Evolutionary conservation across 2,113 vertebrate species (phyloP).

Genomic region (Catharus bicknelli): DNA sequence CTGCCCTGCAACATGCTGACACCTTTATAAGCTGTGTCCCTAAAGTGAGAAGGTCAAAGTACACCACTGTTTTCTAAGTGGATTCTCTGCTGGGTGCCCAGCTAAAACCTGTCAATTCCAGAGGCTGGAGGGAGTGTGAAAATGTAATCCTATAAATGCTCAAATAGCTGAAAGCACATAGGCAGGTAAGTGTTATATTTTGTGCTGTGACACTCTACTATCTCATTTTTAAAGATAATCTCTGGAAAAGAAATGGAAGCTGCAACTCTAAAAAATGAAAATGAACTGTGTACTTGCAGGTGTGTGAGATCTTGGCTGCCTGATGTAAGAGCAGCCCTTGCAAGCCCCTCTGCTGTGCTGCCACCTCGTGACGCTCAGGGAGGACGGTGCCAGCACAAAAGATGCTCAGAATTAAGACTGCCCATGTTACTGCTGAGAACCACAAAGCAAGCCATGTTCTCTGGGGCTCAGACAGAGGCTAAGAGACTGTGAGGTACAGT

Average conservation of each 20-base stretch:
- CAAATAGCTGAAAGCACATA: neutral
- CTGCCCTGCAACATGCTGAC: neutral
- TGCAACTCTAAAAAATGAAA: neutral
- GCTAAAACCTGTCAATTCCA: neutral
- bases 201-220: neutral
- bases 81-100: neutral
- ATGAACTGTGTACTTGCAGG: rapidly evolving
- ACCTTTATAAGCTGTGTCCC: neutral
- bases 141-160: neutral
- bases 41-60: neutral
- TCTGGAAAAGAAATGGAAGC: neutral
- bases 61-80: neutral
- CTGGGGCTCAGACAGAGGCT: neutral
- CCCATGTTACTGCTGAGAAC: rapidly evolving
- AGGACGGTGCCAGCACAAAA: neutral
- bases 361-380: constrained; percentile 1
- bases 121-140: neutral
- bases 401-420: neutral
- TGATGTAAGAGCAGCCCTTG: neutral
- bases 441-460: neutral
- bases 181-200: neutral
- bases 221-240: neutral
- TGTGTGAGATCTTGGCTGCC: neutral
- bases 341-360: neutral
- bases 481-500: neutral